Percentiles rank a stretch among this genome's conserved stretches.
Conservation (phyloP, 2,888 invertebrate species). For the Xestoiulus laeticollis region DNA sequence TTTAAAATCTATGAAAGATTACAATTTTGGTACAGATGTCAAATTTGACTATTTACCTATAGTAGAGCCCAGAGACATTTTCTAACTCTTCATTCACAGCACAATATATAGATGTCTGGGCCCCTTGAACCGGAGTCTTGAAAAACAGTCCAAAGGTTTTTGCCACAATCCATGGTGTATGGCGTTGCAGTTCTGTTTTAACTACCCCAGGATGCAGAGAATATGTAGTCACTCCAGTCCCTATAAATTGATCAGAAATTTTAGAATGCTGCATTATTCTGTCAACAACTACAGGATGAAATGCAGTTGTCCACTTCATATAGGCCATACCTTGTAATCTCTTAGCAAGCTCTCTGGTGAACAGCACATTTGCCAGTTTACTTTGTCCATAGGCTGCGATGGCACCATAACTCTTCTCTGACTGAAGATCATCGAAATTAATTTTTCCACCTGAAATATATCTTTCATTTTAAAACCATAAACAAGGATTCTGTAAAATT, state of each 20-base stretch:
- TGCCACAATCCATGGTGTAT: slow-evolving; percentile 61
- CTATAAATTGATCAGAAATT: slow-evolving; percentile 52
- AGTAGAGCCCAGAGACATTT: slow-evolving; percentile 52
- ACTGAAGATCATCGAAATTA: slow-evolving; percentile 60
- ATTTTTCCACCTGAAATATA: slow-evolving; percentile 59
- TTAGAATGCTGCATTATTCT: background rate
- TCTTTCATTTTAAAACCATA: background rate
- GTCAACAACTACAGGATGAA: background rate
- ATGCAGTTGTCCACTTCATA: background rate
- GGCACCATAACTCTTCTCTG: slow-evolving; percentile 58
- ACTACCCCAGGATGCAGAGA: slow-evolving; percentile 66
- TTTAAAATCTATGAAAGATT: too few species aligned
- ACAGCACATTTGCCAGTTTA: slow-evolving; percentile 64
- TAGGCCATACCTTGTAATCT: slow-evolving; percentile 59
- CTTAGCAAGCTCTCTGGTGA: slow-evolving; percentile 61
- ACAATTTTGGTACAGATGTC: too few species aligned
- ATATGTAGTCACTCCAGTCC: slow-evolving; percentile 64
- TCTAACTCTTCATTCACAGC: slow-evolving; percentile 61
- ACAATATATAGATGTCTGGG: slow-evolving; percentile 80
- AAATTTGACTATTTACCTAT: slow-evolving; percentile 27
- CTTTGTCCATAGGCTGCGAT: slow-evolving; percentile 62
- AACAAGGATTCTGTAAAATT: background rate
- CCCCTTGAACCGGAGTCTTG: slow-evolving; percentile 66
- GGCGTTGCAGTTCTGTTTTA: slow-evolving; percentile 62
- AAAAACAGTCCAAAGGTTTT: slow-evolving; percentile 57